Base-by-base conservation (phyloP, 2,113 vertebrate genomes). In the Lepisosteus osseus region DNA sequence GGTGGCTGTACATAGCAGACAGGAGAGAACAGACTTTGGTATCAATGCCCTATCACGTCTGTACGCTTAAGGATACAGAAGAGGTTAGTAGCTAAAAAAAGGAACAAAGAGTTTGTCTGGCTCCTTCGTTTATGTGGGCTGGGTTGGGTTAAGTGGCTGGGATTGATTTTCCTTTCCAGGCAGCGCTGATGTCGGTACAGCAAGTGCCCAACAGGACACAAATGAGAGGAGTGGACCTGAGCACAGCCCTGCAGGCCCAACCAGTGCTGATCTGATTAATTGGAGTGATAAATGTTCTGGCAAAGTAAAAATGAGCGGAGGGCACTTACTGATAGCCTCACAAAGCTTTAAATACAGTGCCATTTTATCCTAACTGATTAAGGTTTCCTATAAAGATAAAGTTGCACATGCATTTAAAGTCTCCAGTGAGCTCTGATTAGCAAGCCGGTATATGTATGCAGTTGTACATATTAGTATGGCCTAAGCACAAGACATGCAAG, bases 1-100 rank as follows among this genome's bases (percentile, higher is more conserved):
- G 97, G 97, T 99, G 97, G 97, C 93, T 99, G 44, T 99, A 99
- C 87, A 98, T 99, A 62, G 96, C 96, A 15, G 97, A 99, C 77
- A 93, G 96, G 82, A 92, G 94, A 76, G 96, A 98, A 51, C 97
- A 98, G 85, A 95, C 94, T 1, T 90, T 99, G 67, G 93, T 99
- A 87, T 98, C 96, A 77, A 98, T 99, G 95, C 97, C 97, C 40
- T 96, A 95, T 86, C 97, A 98, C 0, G 96, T 99, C 80, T 99
- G 97, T 84, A 99, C 97, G 6, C 90, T 99, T 74, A 97, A 93
- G 88, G 95, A 99, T 80, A 94, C 92, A 3, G 97, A 99, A 72
- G 97, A 99, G 97, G 97, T 98, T 84, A 89, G 75, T 40, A 2
- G 47, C 2, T 51, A 51, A 5, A 6, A 51, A 51, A 51, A 9